Evolutionary conservation across 1,140 invertebrate species (phyloP), one percentile per base, ranked within the genome.

Genomic region (Drosophila fuyamai): DNA sequence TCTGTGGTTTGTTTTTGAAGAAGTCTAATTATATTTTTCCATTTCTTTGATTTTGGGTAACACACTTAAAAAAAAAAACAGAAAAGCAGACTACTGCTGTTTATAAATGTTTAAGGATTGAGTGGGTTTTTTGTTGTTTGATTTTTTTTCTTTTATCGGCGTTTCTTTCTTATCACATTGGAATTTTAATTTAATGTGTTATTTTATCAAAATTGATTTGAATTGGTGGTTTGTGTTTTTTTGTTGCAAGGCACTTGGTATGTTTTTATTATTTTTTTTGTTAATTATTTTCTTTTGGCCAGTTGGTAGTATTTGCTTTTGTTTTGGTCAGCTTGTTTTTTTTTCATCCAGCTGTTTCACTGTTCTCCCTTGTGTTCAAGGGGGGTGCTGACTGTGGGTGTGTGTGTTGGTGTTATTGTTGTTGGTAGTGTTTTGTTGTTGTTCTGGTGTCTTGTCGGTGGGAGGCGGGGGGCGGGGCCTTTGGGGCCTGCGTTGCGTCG

Each of bases 161-260:
- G n/a, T 14, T 51, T 14, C 8, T 32, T 50, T 32, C 18, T 35
- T 51, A 51, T 51, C 48, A 51, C 48, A 51, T 35, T 35, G 8
- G 4, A 48, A 29, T 51, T 51, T 27, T 50, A 29, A 40, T 60
- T 38, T 9, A 12, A 32, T 54, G 29, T 18, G 16, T 51, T 50
- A 29, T 9, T 38, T 55, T 50, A 35, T 35, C 48, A 18, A 13
- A 58, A 32, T 55, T 62, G 10, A 27, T 60, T 40, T 14, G 10
- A 63, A 14, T 68, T 32, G 50, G 16, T 71, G 63, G 36, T 18
- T 50, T 13, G 10, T 62, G 5, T 53, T 55, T 66, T 10, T 18
- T 38, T 68, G 16, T 27, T 66, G 16, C 38, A 82, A 82, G 80
- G 80, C 80, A 82, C 80, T 76, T 82, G 50, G 59, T 61, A 44